phyloP scores from a whole-genome alignment of 2,888 invertebrate genomes.

The Tenodera sinensis region DNA sequence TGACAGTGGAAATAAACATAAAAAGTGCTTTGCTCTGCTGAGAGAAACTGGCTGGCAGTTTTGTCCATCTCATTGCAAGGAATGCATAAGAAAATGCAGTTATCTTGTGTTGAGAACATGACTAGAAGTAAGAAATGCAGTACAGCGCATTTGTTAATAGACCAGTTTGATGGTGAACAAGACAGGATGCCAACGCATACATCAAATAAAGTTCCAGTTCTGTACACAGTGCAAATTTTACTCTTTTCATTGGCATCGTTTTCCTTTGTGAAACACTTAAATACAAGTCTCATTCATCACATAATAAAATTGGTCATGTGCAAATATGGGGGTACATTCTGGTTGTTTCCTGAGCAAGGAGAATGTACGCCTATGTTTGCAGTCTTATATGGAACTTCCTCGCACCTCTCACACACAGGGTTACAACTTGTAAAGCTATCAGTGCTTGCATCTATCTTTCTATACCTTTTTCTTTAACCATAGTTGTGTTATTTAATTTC shows the following conservation, averaged over 20 bases:
- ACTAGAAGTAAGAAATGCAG: neutral
- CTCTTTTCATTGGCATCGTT: too few relatives aligned
- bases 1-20: neutral
- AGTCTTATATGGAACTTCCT: neutral
- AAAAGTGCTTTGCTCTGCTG: too few relatives aligned
- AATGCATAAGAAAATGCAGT: neutral
- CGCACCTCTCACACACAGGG: slow-evolving; percentile 1
- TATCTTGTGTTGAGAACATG: neutral
- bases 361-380: slow-evolving; percentile 15
- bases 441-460: neutral
- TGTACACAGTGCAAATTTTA: too few relatives aligned
- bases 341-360: neutral
- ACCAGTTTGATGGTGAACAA: neutral
- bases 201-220: neutral
- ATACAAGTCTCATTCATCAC: neutral
- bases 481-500: neutral
- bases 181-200: neutral
- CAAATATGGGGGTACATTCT: slow-evolving; percentile 10
- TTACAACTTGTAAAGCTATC: neutral
- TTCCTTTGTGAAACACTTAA: slow-evolving; percentile 4
- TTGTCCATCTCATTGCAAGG: neutral
- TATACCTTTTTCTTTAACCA: neutral
- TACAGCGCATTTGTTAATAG: neutral
- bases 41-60: neutral
- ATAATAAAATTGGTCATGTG: neutral